A percentile compares a stretch with the other conserved stretches of the same genome.
phyloP scores from a whole-genome alignment of 2,113 vertebrate genomes.

The Rhagologus leucostigma region DNA sequence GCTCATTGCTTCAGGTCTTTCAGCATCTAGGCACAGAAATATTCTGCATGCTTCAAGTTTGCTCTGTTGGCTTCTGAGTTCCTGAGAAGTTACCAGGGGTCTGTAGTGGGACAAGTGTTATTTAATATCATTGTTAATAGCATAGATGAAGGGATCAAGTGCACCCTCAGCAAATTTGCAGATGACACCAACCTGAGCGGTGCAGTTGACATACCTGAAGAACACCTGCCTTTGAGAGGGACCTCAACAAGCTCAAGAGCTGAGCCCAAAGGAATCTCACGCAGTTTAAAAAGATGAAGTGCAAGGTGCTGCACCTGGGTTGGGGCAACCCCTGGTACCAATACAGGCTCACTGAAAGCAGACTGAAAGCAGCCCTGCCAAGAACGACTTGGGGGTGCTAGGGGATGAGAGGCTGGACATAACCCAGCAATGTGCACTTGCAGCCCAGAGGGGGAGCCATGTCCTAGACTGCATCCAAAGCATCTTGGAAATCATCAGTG shows the following conservation, averaged over 20 bases:
- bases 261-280: not conserved
- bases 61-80: not conserved
- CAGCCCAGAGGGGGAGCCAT: accelerated
- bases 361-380: not conserved
- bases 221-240: not conserved
- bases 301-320: not conserved
- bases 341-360: no score
- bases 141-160: not conserved
- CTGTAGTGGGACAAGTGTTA: no score
- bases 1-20: not conserved
- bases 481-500: accelerated
- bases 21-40: not conserved
- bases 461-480: not conserved
- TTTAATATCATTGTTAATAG: not conserved
- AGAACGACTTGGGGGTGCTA: not conserved
- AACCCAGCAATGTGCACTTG: no score
- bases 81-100: not conserved
- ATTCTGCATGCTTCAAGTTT: not conserved
- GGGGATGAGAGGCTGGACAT: not conserved
- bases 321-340: accelerated
- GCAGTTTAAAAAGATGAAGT: not conserved
- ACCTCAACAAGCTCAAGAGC: not conserved
- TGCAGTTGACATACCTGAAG: not conserved
- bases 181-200: not conserved
- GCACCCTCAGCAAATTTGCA: not conserved